These are phyloP conservation scores for Poeciliopsis paucimaculata DNA, from an alignment of 2,797 vertebrate genomes.

Conservation along the genomic window DNA sequence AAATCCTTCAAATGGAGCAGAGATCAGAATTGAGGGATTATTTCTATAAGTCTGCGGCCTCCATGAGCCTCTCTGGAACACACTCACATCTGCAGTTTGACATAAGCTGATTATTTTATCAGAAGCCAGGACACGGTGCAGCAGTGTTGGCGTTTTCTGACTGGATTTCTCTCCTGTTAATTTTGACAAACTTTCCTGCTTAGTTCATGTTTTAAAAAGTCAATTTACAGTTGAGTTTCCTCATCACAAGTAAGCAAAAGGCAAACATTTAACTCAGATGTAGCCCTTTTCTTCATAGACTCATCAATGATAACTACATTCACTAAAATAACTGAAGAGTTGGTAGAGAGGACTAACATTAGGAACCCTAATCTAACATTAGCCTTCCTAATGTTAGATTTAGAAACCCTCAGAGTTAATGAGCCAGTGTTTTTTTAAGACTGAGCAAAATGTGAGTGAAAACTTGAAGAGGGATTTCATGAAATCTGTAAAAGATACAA, in stretches of 20 bases:
- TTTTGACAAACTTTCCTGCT: not conserved
- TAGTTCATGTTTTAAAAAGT: not conserved
- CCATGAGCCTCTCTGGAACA: constrained; percentile 11
- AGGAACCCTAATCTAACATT: too few species aligned
- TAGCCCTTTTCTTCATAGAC: not conserved
- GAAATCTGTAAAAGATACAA: too few species aligned
- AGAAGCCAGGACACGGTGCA: constrained; percentile 11
- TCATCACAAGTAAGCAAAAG: not conserved
- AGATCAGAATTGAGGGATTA: constrained; percentile 67
- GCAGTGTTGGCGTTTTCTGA: not conserved
- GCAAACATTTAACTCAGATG: not conserved
- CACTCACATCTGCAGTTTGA: constrained; percentile 15
- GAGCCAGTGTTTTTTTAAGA: too few species aligned
- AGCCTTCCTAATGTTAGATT: too few species aligned
- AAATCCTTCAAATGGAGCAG: constrained; percentile 33
- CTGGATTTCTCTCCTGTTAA: not conserved
- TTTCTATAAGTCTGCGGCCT: constrained; percentile 61
- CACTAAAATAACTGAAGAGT: not conserved
- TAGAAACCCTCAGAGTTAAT: too few species aligned
- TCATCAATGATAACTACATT: not conserved
- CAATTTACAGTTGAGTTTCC: not conserved
- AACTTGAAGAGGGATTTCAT: too few species aligned
- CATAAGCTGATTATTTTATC: constrained; percentile 50
- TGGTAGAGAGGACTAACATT: too few species aligned
- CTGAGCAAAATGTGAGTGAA: too few species aligned